Base-by-base conservation (phyloP, 2,888 invertebrate species). In the Scaeva pyrastri region DNA sequence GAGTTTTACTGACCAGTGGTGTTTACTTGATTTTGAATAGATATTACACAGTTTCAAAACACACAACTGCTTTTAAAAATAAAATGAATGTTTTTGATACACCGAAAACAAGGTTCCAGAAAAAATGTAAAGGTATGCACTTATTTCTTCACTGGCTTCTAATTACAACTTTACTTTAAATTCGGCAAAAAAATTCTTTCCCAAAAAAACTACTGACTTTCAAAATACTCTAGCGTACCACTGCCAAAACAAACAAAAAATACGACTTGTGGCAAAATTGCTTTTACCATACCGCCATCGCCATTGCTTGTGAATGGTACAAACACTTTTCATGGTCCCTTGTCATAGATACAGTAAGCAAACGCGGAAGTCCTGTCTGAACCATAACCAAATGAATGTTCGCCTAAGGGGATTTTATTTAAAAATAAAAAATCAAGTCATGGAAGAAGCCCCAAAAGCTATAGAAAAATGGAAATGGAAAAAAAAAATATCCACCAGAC, bases 311-410 rank as follows among this genome's bases (percentile, higher is more conserved):
- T 74, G 43, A 68, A 80, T 68, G 58, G 68, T 41, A 31, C 8
- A 80, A 73, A 80, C 68, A 80, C 66, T 80, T 73, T 68, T 66
- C 31, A 19, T 66, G 39, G 50, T 43, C 50, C 52, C 21, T 50
- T 50, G 43, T 60, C 23, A 71, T 52, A 52, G 64, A 68, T 60
- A 60, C 60, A 55, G 41, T 60, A 52, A 52, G 66, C 14, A 72
- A 72, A 68, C 58, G 55, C 73, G 73, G 77, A 86, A 81, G 73
- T 86, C 76, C 58, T 81, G 80, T 85, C 81, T 86, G 50, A 81
- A 62, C 50, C 85, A 86, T 86, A 81, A 86, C 76, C 70, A 81
- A 81, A 77, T 86, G 85, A 81, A 77, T 86, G 77, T 86, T 86
- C 74, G 70, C 81, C 81, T 52, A 77, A 70, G 62, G 85, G 77